phyloP scores from a whole-genome alignment of 2,888 invertebrate genomes.

The Venustoraphidia nigricollis region DNA sequence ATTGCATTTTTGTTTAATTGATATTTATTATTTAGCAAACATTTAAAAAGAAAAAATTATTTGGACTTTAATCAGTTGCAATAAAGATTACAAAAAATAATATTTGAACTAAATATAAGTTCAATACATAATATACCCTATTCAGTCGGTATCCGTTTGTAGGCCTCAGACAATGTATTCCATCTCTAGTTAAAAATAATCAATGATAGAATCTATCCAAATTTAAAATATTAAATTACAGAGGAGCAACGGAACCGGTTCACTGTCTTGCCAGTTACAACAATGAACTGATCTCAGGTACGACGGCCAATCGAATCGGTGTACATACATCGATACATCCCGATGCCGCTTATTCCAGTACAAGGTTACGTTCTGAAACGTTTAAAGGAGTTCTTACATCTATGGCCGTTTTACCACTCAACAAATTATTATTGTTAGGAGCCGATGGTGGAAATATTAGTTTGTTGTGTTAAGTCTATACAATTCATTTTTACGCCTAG shows the following conservation, averaged over 20 bases:
- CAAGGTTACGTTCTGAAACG: conserved; percentile 73
- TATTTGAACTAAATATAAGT: no score
- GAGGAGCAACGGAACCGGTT: conserved; percentile 84
- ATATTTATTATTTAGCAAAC: no score
- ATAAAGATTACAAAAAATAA: no score
- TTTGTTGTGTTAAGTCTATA: conserved; percentile 48
- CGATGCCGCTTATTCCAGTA: conserved; percentile 65
- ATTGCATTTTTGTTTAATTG: no score
- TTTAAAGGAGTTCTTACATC: conserved; percentile 85
- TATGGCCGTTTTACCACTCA: conserved; percentile 78
- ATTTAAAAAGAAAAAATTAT: no score
- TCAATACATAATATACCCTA: no score
- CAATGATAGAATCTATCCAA: background rate
- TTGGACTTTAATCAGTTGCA: no score
- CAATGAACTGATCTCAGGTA: conserved; percentile 74
- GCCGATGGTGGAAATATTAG: conserved; percentile 82
- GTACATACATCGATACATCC: conserved; percentile 61
- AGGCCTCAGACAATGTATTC: no score
- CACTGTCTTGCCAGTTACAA: conserved; percentile 73
- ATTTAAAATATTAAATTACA: conserved; percentile 23
- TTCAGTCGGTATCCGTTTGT: no score
- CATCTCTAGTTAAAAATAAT: background rate
- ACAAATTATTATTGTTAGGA: conserved; percentile 76
- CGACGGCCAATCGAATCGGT: conserved; percentile 84
- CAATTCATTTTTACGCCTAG: background rate